Conservation (phyloP, 1,140 invertebrate genomes). For the Leptoteleia sp. region DNA sequence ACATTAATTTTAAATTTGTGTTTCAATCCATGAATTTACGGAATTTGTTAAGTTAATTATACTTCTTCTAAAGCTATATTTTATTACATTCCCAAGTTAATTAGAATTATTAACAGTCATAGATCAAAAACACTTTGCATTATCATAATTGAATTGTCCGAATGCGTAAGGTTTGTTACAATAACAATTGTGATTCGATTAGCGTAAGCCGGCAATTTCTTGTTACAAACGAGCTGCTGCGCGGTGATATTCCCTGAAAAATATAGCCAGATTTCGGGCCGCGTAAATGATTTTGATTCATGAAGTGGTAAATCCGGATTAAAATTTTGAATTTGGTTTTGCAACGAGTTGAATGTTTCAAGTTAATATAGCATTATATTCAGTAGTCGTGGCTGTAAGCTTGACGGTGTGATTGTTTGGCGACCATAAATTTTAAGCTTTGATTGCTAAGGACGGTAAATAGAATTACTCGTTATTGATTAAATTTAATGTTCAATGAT, state of each 20-base stretch:
- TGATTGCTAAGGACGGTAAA: too few relatives aligned
- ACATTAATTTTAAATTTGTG: too few relatives aligned
- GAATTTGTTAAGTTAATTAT: too few relatives aligned
- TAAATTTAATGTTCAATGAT: slow-evolving; percentile 12
- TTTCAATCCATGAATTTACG: too few relatives aligned
- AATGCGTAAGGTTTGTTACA: slow-evolving; percentile 18
- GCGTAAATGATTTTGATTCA: slow-evolving; percentile 17
- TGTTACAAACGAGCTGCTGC: neutral
- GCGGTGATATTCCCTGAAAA: slow-evolving; percentile 1
- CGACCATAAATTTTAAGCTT: slow-evolving; percentile 14
- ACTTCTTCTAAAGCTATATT: too few relatives aligned
- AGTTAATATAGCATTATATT: slow-evolving; percentile 23
- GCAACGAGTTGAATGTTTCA: neutral
- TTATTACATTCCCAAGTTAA: too few relatives aligned
- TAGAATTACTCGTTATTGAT: slow-evolving; percentile 16
- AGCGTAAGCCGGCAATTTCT: slow-evolving; percentile 25
- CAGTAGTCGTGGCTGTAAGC: neutral
- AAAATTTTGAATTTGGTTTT: slow-evolving; percentile 19
- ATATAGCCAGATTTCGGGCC: neutral
- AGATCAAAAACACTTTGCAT: slow-evolving; percentile 16
- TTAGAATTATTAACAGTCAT: too few relatives aligned
- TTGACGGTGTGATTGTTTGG: slow-evolving; percentile 4
- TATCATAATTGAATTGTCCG: slow-evolving; percentile 34
- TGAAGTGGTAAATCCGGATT: slow-evolving; percentile 21
- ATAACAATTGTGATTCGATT: slow-evolving; percentile 28